phyloP scores from a whole-genome alignment of 1,140 invertebrate species.

The Rhizoglyphus robini region DNA sequence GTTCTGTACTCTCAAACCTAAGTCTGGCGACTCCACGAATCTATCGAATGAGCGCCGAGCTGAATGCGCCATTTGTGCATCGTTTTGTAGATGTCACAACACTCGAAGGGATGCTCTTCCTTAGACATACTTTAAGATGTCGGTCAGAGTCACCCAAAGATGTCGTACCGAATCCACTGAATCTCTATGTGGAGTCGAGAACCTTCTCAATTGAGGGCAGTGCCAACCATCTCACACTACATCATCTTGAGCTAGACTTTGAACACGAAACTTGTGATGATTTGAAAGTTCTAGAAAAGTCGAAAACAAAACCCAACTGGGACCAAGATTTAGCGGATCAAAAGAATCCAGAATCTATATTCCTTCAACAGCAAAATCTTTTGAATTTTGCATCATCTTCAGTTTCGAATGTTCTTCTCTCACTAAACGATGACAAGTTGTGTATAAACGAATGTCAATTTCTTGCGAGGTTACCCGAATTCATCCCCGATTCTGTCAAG shows the following conservation, averaged over 20 bases:
- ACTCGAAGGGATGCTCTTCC: slow-evolving; percentile 53
- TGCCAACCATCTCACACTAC: slow-evolving; percentile 53
- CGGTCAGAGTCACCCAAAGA: slow-evolving; percentile 50
- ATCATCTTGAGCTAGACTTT: slow-evolving; percentile 59
- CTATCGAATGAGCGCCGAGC: slow-evolving; percentile 57
- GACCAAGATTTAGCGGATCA: too few species aligned
- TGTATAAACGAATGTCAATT: slow-evolving; percentile 12
- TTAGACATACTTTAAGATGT: slow-evolving; percentile 56
- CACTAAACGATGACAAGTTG: slow-evolving; percentile 4
- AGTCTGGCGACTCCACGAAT: slow-evolving; percentile 27
- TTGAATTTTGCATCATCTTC: not conserved
- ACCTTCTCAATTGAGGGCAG: slow-evolving; percentile 30
- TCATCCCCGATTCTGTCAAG: not conserved
- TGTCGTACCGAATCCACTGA: slow-evolving; percentile 57
- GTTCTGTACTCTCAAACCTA: slow-evolving; percentile 28
- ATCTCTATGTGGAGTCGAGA: slow-evolving; percentile 67
- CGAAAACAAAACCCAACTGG: too few species aligned
- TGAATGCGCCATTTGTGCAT: slow-evolving; percentile 63
- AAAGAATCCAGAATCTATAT: not conserved
- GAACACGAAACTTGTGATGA: slow-evolving; percentile 49
- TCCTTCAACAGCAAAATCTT: not conserved
- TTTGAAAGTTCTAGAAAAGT: too few species aligned
- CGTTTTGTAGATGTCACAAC: slow-evolving; percentile 58
- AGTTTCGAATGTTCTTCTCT: not conserved
- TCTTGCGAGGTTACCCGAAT: slow-evolving; percentile 4